Base-by-base conservation (phyloP, 1,140 invertebrate genomes). In the Hypothenemus hampei region DNA sequence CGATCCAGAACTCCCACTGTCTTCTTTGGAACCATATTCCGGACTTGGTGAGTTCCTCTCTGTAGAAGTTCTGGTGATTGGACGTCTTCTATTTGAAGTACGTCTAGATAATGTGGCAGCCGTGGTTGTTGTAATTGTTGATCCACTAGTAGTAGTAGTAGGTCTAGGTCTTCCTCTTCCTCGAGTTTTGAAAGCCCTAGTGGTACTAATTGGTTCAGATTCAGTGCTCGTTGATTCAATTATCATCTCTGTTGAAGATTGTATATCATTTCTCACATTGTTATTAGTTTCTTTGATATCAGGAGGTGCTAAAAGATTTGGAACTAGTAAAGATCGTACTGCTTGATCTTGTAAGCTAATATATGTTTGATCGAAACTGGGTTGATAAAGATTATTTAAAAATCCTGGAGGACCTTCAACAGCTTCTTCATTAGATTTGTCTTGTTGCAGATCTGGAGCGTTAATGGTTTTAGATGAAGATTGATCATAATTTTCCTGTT, bases 311-410 rank as follows among this genome's bases (percentile, higher is more conserved):
- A 67, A 55, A 8, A 63, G 35, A 24, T 63, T 62, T 4, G 69
- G 67, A 10, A 58, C 51, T 31, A 70, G 36, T 23, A 71, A 46
- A 23, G 67, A 60, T 43, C 66, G 47, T 19, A 71, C 59, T 22
- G 65, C 58, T 63, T 65, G 68, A 40, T 82, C 80, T 54, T 81
- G 67, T 15, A 83, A 66, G 8, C 79, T 77, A 61, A 56, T 39
- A 31, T 56, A 56, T 11, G 53, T 48, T 31, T 56, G 44, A 33
- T 56, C 53, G 20, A 56, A 56, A 19, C 41, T 56, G 5, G 53
- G 45, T 16, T 56, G 44, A 19, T 31, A 48, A 10, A 56, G 19
- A 22, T 47, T 56, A 18, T 46, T 23, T 11, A 46, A 10, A n/a
- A 54, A 54, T 4, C 20, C 19, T 6, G 19, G 15, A 11, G n/a